Evolutionary conservation across 92 coral and sea anemone genomes (phyloP).

Genomic region (Nematostella vectensis): DNA sequence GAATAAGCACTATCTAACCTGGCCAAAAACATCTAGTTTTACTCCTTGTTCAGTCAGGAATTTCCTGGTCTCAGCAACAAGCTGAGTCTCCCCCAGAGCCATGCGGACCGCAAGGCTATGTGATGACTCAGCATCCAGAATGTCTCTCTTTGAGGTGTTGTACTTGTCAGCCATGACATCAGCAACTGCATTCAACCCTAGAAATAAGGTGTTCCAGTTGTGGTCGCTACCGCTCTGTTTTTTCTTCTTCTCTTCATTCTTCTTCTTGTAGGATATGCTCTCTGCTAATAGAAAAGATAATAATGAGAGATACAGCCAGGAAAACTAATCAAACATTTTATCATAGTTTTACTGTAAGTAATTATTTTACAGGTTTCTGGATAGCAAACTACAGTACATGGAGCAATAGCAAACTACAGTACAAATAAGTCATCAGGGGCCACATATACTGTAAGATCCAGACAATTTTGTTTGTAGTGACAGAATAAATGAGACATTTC

Average conservation of each 20-base stretch:
- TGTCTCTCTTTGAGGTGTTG: constrained; percentile 78
- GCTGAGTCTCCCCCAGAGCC: constrained; percentile 98
- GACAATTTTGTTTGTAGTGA: no score
- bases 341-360: no score
- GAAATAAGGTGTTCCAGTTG: constrained; percentile 92
- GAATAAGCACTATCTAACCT: constrained; percentile 36
- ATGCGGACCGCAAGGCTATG: constrained; percentile 89
- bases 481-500: no score
- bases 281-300: not conserved
- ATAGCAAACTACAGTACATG: no score
- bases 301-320: no score
- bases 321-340: no score
- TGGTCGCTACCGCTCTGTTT: constrained; percentile 73
- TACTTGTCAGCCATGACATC: constrained; percentile 97
- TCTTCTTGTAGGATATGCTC: constrained; percentile 62
- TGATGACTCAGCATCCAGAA: constrained; percentile 79
- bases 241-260: constrained; percentile 63
- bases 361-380: no score
- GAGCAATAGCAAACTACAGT: no score
- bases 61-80: constrained; percentile 94
- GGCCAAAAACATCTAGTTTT: constrained; percentile 94
- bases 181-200: constrained; percentile 92
- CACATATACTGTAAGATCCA: no score
- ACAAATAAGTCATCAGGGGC: no score
- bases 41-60: constrained; percentile 80